Evolutionary conservation across 2,888 invertebrate species (phyloP).

Genomic region (Pseudeuparius sepicola): DNA sequence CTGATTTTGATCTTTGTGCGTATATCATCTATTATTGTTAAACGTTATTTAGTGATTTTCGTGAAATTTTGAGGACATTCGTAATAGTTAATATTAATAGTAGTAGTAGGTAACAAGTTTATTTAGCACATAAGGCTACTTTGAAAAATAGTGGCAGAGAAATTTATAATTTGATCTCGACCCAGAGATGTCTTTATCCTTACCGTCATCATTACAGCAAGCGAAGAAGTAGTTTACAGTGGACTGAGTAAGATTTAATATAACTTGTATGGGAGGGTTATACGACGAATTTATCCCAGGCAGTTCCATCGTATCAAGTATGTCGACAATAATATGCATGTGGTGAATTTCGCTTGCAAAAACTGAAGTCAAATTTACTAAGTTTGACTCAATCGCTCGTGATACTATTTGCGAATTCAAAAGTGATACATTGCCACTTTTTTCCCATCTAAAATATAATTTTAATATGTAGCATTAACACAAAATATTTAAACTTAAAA

Average conservation of each 20-base stretch:
- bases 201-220: constrained; percentile 58
- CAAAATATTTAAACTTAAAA: constrained; percentile 9
- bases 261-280: constrained; percentile 52
- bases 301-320: constrained; percentile 56
- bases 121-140: too few species aligned
- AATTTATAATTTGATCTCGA: constrained; percentile 6
- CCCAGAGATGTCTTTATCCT: constrained; percentile 13
- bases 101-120: too few species aligned
- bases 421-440: constrained; percentile 38
- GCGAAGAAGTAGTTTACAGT: constrained; percentile 69
- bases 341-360: constrained; percentile 36
- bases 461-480: too few species aligned
- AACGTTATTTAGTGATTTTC: too few species aligned
- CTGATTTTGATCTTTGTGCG: too few species aligned
- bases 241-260: constrained; percentile 58
- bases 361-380: constrained; percentile 39
- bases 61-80: too few species aligned
- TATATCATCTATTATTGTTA: too few species aligned
- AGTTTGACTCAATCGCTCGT: constrained; percentile 40
- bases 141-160: constrained; percentile 9
- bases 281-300: constrained; percentile 40
- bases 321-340: constrained; percentile 47
- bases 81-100: too few species aligned
- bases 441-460: constrained; percentile 56
- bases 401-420: constrained; percentile 40